These are phyloP conservation scores for Actinia equina DNA, from an alignment of 64 coral and sea anemone genomes.

Conservation along the genomic window DNA sequence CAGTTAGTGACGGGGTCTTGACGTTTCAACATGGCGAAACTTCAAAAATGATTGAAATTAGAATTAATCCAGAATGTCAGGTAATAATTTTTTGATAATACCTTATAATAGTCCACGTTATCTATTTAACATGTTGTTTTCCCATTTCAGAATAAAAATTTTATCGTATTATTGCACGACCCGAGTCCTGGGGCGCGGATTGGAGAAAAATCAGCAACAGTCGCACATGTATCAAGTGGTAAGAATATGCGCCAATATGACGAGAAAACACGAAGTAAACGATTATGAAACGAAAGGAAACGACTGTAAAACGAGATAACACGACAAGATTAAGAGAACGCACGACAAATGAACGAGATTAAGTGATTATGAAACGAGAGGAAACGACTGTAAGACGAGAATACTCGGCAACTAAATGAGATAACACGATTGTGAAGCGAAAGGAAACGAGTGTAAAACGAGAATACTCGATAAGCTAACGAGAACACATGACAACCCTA, in stretches of 20 bases:
- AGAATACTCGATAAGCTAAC: no score
- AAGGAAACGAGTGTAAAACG: no score
- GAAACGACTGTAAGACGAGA: no score
- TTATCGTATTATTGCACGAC: slow-evolving; percentile 68
- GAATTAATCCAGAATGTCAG: slow-evolving; percentile 80
- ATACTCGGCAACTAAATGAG: background rate
- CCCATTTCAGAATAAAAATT: slow-evolving; percentile 72
- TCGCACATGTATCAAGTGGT: slow-evolving; percentile 80
- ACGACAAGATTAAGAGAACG: no score
- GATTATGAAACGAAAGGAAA: no score
- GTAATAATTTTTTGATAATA: slow-evolving; percentile 23
- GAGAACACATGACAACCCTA: no score
- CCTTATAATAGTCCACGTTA: background rate
- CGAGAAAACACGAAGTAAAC: no score
- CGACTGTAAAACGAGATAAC: no score
- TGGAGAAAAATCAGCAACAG: slow-evolving; percentile 74
- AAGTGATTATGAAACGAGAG: no score
- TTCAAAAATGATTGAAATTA: slow-evolving; percentile 63
- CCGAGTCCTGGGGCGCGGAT: slow-evolving; percentile 65
- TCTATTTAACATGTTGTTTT: background rate
- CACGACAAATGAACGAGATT: no score
- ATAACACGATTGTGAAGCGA: no score
- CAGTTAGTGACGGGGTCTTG: slow-evolving; percentile 29
- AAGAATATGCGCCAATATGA: background rate
- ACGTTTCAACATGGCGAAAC: slow-evolving; percentile 90